Conservation (phyloP, 2,888 invertebrate genomes). For the Beris morrisii region DNA sequence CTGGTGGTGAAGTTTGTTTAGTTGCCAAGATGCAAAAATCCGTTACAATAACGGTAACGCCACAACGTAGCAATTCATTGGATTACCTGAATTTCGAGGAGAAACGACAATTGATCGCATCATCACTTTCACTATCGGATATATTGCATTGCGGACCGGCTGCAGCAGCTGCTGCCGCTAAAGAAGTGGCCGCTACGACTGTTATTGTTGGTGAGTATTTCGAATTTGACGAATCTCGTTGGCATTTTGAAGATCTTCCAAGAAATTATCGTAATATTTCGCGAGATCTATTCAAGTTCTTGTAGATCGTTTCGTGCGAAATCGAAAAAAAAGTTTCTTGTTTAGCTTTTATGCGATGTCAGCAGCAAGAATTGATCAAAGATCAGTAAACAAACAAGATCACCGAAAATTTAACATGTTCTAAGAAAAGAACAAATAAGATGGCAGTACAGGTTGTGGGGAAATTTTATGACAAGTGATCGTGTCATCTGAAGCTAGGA, state of each 20-base stretch:
- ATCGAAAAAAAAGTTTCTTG: too few relatives aligned
- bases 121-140: slow-evolving; percentile 83
- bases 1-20: slow-evolving; percentile 47
- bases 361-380: too few relatives aligned
- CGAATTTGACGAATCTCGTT: slow-evolving; percentile 34
- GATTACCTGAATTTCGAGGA: slow-evolving; percentile 91
- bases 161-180: slow-evolving; percentile 57
- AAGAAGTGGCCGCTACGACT: slow-evolving; percentile 58
- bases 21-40: slow-evolving; percentile 60
- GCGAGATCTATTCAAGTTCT: too few relatives aligned
- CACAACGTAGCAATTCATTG: slow-evolving; percentile 79
- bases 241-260: neutral
- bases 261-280: neutral
- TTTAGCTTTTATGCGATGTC: too few relatives aligned
- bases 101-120: slow-evolving; percentile 85
- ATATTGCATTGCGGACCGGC: slow-evolving; percentile 74
- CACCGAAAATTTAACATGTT: too few relatives aligned
- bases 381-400: too few relatives aligned
- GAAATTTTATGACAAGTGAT: too few relatives aligned
- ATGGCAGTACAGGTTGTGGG: too few relatives aligned
- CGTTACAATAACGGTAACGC: slow-evolving; percentile 67
- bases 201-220: slow-evolving; percentile 50
- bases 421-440: too few relatives aligned
- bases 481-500: too few relatives aligned
- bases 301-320: too few relatives aligned